phyloP scores from a whole-genome alignment of 2,797 vertebrate species.

The Macrochelys suwanniensis region DNA sequence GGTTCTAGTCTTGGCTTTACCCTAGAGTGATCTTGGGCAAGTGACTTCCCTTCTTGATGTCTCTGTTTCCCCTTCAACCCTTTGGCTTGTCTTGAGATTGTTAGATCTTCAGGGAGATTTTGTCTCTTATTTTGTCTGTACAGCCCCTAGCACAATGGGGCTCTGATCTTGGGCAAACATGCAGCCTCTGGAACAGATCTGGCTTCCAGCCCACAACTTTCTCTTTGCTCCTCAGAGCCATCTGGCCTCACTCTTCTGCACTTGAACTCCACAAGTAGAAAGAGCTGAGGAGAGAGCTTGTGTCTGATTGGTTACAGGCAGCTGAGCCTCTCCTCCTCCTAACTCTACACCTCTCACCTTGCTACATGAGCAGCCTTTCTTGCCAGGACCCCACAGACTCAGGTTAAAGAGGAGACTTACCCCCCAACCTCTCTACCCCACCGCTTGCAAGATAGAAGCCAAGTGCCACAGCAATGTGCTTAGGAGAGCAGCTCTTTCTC shows the following conservation, averaged over 20 bases:
- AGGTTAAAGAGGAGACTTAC: neutral
- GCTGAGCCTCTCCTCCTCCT: neutral
- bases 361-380: neutral
- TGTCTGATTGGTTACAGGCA: neutral
- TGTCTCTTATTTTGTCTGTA: neutral
- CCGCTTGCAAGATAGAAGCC: slow-evolving; percentile 20
- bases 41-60: neutral
- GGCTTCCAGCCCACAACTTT: neutral
- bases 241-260: neutral
- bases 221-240: neutral
- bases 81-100: neutral
- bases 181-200: neutral
- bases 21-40: neutral
- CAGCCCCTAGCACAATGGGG: neutral
- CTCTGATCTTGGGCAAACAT: neutral
- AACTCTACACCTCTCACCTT: neutral
- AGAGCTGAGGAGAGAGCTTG: neutral
- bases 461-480: slow-evolving; percentile 68
- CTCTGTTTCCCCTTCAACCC: neutral
- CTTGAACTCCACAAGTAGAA: neutral
- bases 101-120: neutral
- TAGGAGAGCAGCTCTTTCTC: slow-evolving; percentile 27
- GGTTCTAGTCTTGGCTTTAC: neutral
- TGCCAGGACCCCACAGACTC: neutral
- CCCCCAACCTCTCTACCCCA: neutral